Conservation (phyloP, 2,797 vertebrate genomes). For the Lateolabrax maculatus region DNA sequence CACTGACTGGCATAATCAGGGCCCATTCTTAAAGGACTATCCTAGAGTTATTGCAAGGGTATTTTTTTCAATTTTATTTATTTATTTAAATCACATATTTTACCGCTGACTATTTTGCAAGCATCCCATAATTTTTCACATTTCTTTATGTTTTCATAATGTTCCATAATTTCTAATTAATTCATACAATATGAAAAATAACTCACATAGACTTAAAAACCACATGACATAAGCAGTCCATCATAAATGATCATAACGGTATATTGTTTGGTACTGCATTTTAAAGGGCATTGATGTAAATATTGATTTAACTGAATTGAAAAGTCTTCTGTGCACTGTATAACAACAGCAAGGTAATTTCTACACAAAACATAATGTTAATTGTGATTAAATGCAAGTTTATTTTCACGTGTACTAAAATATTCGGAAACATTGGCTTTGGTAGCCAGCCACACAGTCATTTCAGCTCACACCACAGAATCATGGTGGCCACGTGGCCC, state of each 20-base stretch:
- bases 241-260: neutral
- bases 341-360: neutral
- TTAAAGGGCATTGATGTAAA: neutral
- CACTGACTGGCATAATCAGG: constrained; percentile 19
- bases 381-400: neutral
- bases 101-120: neutral
- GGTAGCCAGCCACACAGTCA: constrained; percentile 24
- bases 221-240: neutral
- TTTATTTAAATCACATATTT: too few relatives aligned
- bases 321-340: neutral
- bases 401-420: neutral
- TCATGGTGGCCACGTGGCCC: constrained; percentile 39
- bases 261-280: neutral
- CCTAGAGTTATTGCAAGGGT: neutral
- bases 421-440: neutral
- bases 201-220: neutral
- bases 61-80: too few relatives aligned
- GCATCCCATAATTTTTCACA: neutral
- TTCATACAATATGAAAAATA: neutral
- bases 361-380: neutral
- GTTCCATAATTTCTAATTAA: neutral
- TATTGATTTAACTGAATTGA: neutral
- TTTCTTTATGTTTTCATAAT: neutral
- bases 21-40: neutral
- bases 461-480: constrained; percentile 44